phyloP scores from a whole-genome alignment of 2,797 vertebrate genomes.

The Chrosomus eos region DNA sequence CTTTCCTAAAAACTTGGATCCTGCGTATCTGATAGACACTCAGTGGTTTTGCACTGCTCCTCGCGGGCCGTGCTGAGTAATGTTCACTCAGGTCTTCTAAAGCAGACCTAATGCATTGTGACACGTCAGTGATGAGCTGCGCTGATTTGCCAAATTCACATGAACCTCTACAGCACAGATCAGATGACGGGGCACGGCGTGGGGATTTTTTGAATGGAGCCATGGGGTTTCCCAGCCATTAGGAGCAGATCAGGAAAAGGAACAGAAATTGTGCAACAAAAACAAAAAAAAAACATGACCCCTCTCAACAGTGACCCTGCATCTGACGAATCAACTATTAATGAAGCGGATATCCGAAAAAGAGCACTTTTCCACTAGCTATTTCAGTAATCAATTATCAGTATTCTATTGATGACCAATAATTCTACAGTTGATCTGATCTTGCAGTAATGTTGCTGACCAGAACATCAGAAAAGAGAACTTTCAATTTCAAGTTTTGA shows the following conservation, averaged over 20 bases:
- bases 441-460: slow-evolving; percentile 4
- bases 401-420: not conserved
- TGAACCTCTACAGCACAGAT: slow-evolving; percentile 60
- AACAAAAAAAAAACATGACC: not conserved
- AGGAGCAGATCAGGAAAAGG: slow-evolving; percentile 59
- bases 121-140: slow-evolving; percentile 69
- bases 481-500: not conserved
- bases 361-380: not conserved
- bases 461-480: not conserved
- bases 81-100: slow-evolving; percentile 64
- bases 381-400: not conserved
- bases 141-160: slow-evolving; percentile 69
- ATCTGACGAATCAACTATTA: slow-evolving; percentile 5
- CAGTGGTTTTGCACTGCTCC: slow-evolving; percentile 26
- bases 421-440: not conserved
- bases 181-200: slow-evolving; percentile 27
- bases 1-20: slow-evolving; percentile 63
- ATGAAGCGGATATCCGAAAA: not conserved
- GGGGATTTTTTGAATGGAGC: slow-evolving; percentile 39
- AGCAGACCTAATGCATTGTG: slow-evolving; percentile 71
- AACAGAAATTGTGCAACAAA: not conserved
- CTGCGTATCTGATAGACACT: slow-evolving; percentile 64
- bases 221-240: slow-evolving; percentile 57
- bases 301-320: not conserved
- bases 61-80: slow-evolving; percentile 62